Evolutionary conservation across 92 coral and sea anemone species (phyloP), one percentile per base, ranked within the genome.

Genomic region (Palythoa caribaeorum): DNA sequence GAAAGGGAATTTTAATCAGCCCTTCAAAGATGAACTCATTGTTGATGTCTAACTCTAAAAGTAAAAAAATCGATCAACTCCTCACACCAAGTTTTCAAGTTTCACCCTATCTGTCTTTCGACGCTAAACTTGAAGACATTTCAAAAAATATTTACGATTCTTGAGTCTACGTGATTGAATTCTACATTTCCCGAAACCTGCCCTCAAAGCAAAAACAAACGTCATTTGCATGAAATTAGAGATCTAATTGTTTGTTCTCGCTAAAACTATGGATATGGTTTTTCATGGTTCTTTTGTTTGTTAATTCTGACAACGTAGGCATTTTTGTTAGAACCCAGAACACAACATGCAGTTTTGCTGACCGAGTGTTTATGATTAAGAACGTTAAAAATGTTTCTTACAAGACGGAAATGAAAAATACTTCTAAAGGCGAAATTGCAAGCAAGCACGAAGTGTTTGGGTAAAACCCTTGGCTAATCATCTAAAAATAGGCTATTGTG

Each of bases 161-260:
- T 53, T 36, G 8, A 38, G 52, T 39, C 84, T 81, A 63, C 86
- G 86, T 81, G 86, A 84, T 72, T 1, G 54, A 59, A 17, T 36
- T 52, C 63, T 13, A 52, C 52, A 71, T 39, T 72, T 83, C 75
- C 65, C 86, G 70, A 81, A 81, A 81, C 86, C 54, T 73, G 63
- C 77, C 76, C 90, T 65, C 70, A 47, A 17, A 68, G 87, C 21
- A 73, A 71, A 79, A 87, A 80, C 93, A 81, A 90, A 87, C 93
- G 86, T 73, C 85, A 90, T 79, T 90, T 79, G 78, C 90, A 87
- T 87, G 87, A 84, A 77, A 78, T 69, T 73, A 88, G 84, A 87
- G 84, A 71, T n/a, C 76, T 50, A 20, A 48, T 66, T 70, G 55
- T 79, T 81, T 39, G 73, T 74, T n/a, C 70, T 84, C 47, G 78